Conservation (phyloP, 2,113 vertebrate species). For the Aleadryas rufinucha region DNA sequence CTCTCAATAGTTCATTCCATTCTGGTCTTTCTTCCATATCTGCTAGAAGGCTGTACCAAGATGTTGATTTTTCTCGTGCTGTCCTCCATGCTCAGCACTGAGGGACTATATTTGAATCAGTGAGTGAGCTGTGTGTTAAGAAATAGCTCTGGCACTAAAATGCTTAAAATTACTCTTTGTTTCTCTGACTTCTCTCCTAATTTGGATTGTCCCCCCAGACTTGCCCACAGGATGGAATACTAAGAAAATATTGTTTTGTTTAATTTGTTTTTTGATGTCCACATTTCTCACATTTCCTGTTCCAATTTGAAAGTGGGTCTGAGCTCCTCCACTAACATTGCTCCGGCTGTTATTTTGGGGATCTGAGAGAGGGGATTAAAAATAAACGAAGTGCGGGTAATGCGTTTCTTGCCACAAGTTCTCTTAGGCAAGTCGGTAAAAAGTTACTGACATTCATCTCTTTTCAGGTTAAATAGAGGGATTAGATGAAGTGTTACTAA, state of each 20-base stretch:
- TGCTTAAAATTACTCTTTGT: slow-evolving; percentile 38
- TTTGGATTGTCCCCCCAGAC: slow-evolving; percentile 42
- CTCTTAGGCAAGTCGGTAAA: neutral
- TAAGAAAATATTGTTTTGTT: slow-evolving; percentile 41
- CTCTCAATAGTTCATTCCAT: neutral
- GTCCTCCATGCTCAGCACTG: neutral
- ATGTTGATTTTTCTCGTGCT: neutral
- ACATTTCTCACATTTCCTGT: slow-evolving; percentile 43
- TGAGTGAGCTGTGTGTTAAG: slow-evolving; percentile 44
- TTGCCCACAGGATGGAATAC: slow-evolving; percentile 24
- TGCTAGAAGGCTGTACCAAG: neutral
- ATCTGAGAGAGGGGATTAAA: neutral
- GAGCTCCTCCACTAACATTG: neutral
- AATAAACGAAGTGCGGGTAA: neutral
- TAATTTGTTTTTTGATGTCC: slow-evolving; percentile 17
- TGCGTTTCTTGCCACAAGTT: neutral
- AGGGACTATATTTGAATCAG: slow-evolving; percentile 29
- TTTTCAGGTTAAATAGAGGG: neutral
- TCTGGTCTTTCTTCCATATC: neutral
- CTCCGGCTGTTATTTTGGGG: neutral
- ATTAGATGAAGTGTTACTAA: slow-evolving; percentile 15
- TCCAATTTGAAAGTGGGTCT: slow-evolving; percentile 3
- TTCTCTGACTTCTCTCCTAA: slow-evolving; percentile 56
- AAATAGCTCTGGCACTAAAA: slow-evolving; percentile 54
- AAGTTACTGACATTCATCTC: neutral